phyloP scores from a whole-genome alignment of 64 coral and sea anemone species.

The Stichodactyla mertensii region DNA sequence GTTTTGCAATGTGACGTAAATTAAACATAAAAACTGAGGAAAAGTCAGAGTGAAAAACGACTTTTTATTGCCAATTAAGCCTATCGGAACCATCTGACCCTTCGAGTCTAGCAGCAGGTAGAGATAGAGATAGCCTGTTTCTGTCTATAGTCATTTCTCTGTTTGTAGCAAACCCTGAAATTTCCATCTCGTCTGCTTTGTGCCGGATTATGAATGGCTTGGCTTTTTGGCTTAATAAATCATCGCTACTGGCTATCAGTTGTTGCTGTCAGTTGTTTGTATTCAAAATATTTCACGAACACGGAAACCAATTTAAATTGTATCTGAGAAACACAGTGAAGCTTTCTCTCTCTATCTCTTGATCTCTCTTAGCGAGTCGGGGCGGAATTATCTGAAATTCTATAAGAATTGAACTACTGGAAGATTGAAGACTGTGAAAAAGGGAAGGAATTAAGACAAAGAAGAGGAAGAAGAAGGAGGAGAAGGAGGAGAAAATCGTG shows the following conservation, averaged over 20 bases:
- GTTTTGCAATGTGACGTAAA: not conserved
- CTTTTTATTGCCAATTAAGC: not conserved
- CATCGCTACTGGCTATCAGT: no score
- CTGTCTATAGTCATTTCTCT: not conserved
- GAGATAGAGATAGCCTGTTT: not conserved
- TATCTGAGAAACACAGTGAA: no score
- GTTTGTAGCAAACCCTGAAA: not conserved
- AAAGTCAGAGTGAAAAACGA: not conserved
- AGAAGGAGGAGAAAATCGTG: not conserved
- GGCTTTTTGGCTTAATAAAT: no score
- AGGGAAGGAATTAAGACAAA: not conserved
- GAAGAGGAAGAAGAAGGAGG: not conserved
- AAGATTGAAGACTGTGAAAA: not conserved
- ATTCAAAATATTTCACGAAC: no score
- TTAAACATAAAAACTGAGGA: not conserved
- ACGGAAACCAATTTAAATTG: no score
- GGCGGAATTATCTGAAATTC: no score
- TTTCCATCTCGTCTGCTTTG: not conserved
- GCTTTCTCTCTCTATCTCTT: no score
- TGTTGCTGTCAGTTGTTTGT: no score
- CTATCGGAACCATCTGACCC: not conserved
- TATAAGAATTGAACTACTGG: not conserved
- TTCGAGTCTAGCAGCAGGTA: not conserved
- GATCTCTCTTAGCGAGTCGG: no score
- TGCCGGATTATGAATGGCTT: no score